Conservation (phyloP, 1,140 invertebrate species). For the Paralvinella palmiformis region DNA sequence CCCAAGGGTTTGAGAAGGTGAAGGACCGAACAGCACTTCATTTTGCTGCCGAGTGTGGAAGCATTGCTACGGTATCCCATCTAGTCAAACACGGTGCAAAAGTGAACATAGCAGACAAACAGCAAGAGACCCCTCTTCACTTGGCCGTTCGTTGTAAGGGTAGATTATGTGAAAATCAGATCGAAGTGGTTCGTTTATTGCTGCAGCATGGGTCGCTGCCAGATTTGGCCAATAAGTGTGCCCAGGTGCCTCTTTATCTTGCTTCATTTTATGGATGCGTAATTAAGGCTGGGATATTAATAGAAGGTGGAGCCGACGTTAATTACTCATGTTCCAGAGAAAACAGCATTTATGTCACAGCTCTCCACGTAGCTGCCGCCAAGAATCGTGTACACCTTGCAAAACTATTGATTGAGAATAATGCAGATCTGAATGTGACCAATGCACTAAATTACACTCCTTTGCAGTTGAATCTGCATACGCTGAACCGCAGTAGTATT, state of each 20-base stretch:
- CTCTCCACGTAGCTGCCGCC: slow-evolving; percentile 11
- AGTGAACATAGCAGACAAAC: slow-evolving; percentile 7
- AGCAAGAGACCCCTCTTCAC: slow-evolving; percentile 8
- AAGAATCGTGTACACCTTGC: slow-evolving; percentile 10
- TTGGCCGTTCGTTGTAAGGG: slow-evolving; percentile 11
- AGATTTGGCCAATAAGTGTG: not conserved
- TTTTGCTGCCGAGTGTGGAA: slow-evolving; percentile 4
- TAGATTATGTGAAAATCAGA: not conserved
- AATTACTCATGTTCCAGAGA: not conserved
- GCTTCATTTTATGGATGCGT: slow-evolving; percentile 12
- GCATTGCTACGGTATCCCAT: slow-evolving; percentile 1
- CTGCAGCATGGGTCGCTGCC: not conserved
- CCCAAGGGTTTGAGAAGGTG: not conserved
- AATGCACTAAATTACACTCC: slow-evolving; percentile 6
- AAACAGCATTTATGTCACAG: slow-evolving; percentile 11
- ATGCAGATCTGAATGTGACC: slow-evolving; percentile 1
- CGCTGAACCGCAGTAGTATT: slow-evolving; percentile 5
- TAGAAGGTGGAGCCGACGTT: slow-evolving; percentile 1
- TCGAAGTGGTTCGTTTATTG: slow-evolving; percentile 5
- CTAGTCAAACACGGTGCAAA: slow-evolving; percentile 9
- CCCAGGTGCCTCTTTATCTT: slow-evolving; percentile 7
- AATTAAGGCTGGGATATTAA: slow-evolving; percentile 5
- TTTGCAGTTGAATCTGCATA: slow-evolving; percentile 9
- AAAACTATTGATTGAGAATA: not conserved
- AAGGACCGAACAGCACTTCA: slow-evolving; percentile 8